Conservation (phyloP, 37 sponge, comb jelly and placozoan genomes). For the Dysidea cf. avara region DNA sequence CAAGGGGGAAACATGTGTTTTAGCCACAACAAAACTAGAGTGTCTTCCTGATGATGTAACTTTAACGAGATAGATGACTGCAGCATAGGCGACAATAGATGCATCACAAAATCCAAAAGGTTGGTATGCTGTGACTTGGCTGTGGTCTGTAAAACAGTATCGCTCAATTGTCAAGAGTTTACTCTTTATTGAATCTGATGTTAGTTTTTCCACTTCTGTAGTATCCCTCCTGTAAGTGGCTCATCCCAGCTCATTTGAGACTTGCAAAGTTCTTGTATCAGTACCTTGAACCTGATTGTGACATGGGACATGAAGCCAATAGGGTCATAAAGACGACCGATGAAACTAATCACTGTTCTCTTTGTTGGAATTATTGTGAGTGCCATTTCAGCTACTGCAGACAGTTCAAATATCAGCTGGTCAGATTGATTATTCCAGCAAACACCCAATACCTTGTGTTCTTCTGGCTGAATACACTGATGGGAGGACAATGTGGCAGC, state of each 20-base stretch:
- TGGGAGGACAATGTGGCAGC: no score
- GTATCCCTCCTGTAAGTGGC: not conserved
- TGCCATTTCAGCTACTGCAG: not conserved
- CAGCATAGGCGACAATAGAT: constrained; percentile 6
- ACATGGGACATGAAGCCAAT: constrained; percentile 28
- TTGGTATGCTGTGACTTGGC: not conserved
- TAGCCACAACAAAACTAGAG: no score
- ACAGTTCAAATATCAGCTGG: constrained; percentile 14
- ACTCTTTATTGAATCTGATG: not conserved
- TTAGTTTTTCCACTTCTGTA: constrained; percentile 13
- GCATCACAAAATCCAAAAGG: constrained; percentile 20
- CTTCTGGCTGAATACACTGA: not conserved
- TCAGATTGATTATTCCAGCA: constrained; percentile 17
- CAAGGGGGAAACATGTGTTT: no score
- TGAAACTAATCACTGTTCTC: constrained; percentile 13
- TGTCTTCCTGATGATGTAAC: no score
- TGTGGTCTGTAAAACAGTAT: constrained; percentile 1
- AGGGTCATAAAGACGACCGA: constrained; percentile 21
- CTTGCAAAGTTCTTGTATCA: constrained; percentile 12
- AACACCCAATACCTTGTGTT: constrained; percentile 25
- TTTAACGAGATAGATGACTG: constrained; percentile 1
- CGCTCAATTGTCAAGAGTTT: not conserved
- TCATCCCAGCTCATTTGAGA: constrained; percentile 25
- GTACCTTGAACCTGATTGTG: constrained; percentile 23
- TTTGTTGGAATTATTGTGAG: not conserved